Evolutionary conservation across 2,113 vertebrate genomes (phyloP).

Genomic region (Apeltes quadracus): DNA sequence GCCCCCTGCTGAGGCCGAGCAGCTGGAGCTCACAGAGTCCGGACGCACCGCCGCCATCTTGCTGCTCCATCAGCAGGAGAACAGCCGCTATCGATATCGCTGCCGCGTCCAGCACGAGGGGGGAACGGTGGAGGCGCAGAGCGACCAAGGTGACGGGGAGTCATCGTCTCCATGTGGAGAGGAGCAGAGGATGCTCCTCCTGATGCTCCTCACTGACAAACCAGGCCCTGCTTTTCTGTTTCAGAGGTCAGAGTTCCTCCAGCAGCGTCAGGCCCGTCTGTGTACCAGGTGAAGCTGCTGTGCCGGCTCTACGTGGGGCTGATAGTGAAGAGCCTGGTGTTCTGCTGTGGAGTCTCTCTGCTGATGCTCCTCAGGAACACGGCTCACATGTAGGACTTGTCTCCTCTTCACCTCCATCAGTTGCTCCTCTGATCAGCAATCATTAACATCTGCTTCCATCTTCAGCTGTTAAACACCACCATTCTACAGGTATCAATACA

Average conservation of each 20-base stretch:
- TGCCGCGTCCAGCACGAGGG: not conserved
- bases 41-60: not conserved
- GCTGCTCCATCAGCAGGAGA: not conserved
- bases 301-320: conserved; percentile 35
- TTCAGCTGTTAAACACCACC: no score
- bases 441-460: no score
- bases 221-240: not conserved
- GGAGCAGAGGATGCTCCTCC: not conserved
- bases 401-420: no score
- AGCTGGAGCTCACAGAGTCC: not conserved
- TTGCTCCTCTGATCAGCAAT: no score
- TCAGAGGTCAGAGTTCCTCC: not conserved
- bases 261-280: not conserved
- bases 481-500: no score
- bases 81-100: not conserved
- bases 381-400: not conserved
- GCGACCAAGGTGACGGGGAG: not conserved
- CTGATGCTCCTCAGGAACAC: not conserved
- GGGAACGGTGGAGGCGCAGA: not conserved
- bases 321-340: conserved; percentile 44
- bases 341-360: conserved; percentile 22
- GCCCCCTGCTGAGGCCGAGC: not conserved
- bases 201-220: not conserved
- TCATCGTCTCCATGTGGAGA: conserved; percentile 3
- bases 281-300: conserved; percentile 30